Conservation (phyloP, 1,140 invertebrate genomes). For the Ceratosolen fusciceps region DNA sequence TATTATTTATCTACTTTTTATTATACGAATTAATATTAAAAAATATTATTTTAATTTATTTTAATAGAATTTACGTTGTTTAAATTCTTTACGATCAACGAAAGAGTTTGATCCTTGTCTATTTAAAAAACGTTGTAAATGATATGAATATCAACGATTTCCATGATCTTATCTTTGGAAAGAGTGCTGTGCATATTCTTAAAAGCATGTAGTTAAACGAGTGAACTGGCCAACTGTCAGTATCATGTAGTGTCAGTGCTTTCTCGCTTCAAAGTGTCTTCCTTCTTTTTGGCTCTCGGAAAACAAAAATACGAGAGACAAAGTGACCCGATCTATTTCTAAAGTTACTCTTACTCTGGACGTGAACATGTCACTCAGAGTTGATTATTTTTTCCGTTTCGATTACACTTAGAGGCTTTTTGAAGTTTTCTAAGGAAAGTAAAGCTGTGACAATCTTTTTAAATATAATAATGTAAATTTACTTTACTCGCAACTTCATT, state of each 20-base stretch:
- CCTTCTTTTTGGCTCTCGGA: slow-evolving; percentile 57
- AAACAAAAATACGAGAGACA: slow-evolving; percentile 55
- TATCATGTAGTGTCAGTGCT: slow-evolving; percentile 52
- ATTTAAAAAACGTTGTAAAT: neutral
- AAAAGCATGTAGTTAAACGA: slow-evolving; percentile 63
- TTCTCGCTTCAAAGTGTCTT: slow-evolving; percentile 7
- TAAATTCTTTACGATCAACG: too few relatives aligned
- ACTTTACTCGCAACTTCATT: slow-evolving; percentile 10
- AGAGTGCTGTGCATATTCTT: neutral
- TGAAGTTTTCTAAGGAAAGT: neutral
- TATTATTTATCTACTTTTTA: too few relatives aligned
- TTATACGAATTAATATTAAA: too few relatives aligned
- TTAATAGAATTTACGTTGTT: too few relatives aligned
- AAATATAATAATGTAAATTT: slow-evolving; percentile 18
- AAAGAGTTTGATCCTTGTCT: too few relatives aligned
- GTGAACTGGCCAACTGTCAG: slow-evolving; percentile 66
- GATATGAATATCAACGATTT: neutral
- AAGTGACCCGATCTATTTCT: slow-evolving; percentile 59
- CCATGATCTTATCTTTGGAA: neutral
- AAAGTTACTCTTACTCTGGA: slow-evolving; percentile 53
- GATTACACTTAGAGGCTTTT: slow-evolving; percentile 31
- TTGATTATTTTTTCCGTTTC: slow-evolving; percentile 47
- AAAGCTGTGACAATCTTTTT: slow-evolving; percentile 32
- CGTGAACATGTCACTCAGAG: slow-evolving; percentile 33
- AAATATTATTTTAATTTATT: too few relatives aligned